These are phyloP conservation scores for Orchesellides sinensis DNA, from an alignment of 2,888 invertebrate genomes.

Conservation along the genomic window DNA sequence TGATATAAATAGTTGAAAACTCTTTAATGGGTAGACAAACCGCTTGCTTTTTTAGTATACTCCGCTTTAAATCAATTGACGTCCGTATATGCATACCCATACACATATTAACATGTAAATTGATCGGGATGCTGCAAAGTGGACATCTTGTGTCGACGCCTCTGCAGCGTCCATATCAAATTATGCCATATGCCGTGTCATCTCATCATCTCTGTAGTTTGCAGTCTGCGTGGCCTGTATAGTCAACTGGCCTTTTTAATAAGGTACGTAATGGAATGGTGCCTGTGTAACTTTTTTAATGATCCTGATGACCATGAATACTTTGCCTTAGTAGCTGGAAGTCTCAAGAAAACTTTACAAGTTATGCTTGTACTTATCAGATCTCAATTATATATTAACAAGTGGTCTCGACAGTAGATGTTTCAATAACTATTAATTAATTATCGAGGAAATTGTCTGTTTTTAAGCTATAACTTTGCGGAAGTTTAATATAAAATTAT, in stretches of 20 bases:
- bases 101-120: background rate
- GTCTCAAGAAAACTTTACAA: background rate
- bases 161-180: conserved; percentile 1
- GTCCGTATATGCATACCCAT: too few species aligned
- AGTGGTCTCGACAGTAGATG: too few species aligned
- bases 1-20: background rate
- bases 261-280: background rate
- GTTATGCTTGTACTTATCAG: background rate
- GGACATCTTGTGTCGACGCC: background rate
- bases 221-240: background rate
- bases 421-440: too few species aligned
- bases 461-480: too few species aligned
- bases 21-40: background rate
- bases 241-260: background rate
- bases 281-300: conserved; percentile 24
- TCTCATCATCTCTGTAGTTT: background rate
- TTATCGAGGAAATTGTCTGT: too few species aligned
- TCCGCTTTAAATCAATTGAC: conserved; percentile 11
- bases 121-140: background rate
- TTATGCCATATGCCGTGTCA: too few species aligned
- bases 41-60: background rate
- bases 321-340: background rate
- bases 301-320: conserved; percentile 41
- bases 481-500: too few species aligned
- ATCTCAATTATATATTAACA: background rate